Conservation (phyloP, 2,113 vertebrate genomes). For the Ivindomyrus marchei region DNA sequence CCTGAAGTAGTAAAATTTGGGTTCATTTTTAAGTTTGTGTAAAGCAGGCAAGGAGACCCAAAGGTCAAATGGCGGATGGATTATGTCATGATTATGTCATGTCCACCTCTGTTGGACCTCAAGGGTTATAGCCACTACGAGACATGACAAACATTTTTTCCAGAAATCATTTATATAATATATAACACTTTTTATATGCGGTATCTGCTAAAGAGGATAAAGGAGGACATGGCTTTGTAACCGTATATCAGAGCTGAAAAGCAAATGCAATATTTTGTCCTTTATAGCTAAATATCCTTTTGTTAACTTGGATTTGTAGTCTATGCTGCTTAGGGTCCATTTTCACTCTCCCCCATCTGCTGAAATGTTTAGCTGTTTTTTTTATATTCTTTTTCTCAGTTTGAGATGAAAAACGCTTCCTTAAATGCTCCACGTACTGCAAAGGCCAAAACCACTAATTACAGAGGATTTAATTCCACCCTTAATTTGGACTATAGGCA, state of each 20-base stretch:
- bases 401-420: background rate
- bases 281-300: background rate
- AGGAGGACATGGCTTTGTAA: background rate
- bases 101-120: slow-evolving; percentile 28
- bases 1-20: slow-evolving; percentile 34
- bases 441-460: slow-evolving; percentile 11
- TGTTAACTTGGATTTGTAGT: background rate
- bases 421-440: background rate
- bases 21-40: background rate
- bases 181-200: background rate
- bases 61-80: slow-evolving; percentile 46
- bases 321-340: background rate
- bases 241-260: background rate
- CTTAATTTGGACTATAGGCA: slow-evolving; percentile 9
- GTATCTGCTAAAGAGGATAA: background rate
- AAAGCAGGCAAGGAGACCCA: slow-evolving; percentile 20
- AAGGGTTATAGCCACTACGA: background rate
- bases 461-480: background rate
- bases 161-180: background rate
- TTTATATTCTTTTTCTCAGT: background rate
- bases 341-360: background rate
- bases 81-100: slow-evolving; percentile 17
- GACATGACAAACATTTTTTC: background rate
- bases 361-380: background rate
- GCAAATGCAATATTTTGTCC: background rate